Evolutionary conservation across 2,888 invertebrate genomes (phyloP), one percentile per base, ranked within the genome.

Genomic region (Melinaea marsaeus): DNA sequence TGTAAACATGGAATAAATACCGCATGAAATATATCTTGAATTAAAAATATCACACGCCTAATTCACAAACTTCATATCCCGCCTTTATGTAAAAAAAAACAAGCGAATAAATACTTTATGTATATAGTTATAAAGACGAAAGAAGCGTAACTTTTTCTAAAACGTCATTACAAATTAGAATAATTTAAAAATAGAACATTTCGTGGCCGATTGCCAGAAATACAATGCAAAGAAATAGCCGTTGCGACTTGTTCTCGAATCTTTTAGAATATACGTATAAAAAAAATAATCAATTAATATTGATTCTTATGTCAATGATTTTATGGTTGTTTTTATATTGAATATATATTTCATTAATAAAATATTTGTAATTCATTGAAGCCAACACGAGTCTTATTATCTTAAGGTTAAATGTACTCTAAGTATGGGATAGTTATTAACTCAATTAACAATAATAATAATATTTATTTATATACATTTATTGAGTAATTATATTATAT

Each of bases 141-240:
- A 51, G 32, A 51, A 32, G 51, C 32, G 5, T 22, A 48, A 51
- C 48, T 60, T n/a, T 45, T 34, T 47, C 45, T 59, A 13, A 42
- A 42, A 42, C 42, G 42, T 56, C 42, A n/a, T 64, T 63, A 62
- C 65, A 68, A 59, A 69, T 64, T 64, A 63, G 54, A 37, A 55
- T 62, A 33, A 37, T 47, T 59, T 70, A 71, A 74, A 77, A 77
- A 80, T 83, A 83, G 75, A 69, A 60, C 62, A 65, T 66, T 60
- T 58, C 60, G 66, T 80, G 84, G 84, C 79, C 42, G 58, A 57
- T 66, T 68, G 83, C 84, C 83, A 84, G 74, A 55, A 67, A 48
- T 51, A 57, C 58, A 51, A 57, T 61, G 60, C 64, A 66, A 60
- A 63, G 63, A 62, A 37, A 58, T 48, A 37, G 61, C 34, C 48